Evolutionary conservation across 2,113 vertebrate genomes (phyloP), one percentile per base, ranked within the genome.

Genomic region (Macroglossus sobrinus): DNA sequence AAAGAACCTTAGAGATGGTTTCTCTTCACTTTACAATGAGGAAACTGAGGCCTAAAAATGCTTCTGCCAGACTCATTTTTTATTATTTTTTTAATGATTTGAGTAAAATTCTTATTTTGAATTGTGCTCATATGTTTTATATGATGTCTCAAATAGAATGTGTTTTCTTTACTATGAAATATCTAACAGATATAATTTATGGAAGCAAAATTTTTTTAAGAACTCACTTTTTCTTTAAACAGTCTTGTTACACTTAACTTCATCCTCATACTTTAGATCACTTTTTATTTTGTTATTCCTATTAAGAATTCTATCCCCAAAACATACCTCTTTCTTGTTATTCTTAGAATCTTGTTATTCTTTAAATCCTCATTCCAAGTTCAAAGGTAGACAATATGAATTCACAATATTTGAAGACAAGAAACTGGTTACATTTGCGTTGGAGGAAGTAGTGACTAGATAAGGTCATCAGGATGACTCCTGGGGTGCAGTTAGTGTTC

Each of bases 41-140:
- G 82, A 97, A 93, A 89, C 40, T 24, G 59, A 90, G 84, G 71
- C 40, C 91, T 84, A 59, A 53, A 94, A 82, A 59, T 35, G 9
- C 50, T 91, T 89, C 59, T 85, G 35, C 3, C 16, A 86, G 84
- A 78, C 4, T 86, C 2, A 21, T 33, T 93, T 92, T 63, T 30
- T 68, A 71, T 78, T 88, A 84, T 6, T 76, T 69, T 88, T 68
- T 84, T 69, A 93, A 50, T n/a, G 40, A 88, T 85, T 87, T 87
- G 22, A 94, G 50, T 53, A 84, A 82, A 91, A 89, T 80, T 75
- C 59, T 96, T 75, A 87, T 84, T 82, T 53, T 69, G 24, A 7
- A 35, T 47, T 78, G 19, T 84, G 22, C 24, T 80, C 45, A 92
- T 50, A 43, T 64, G 7, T 91, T 78, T 94, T 72, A 72, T 85